Conservation (phyloP, 2,888 invertebrate species). For the Agonopterix heracliana region DNA sequence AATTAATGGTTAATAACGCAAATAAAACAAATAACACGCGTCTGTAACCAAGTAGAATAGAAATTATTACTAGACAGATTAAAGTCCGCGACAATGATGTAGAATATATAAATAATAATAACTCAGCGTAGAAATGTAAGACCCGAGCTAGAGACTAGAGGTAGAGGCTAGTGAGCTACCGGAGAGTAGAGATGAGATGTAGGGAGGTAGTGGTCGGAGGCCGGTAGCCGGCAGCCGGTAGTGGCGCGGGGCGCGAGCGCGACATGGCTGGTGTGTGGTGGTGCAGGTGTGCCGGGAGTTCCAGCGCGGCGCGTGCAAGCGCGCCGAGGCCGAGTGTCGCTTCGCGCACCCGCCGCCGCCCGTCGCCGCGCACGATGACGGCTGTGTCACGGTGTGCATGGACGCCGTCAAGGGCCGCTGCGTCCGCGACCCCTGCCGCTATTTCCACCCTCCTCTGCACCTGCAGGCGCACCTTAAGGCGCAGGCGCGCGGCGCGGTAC, state of each 20-base stretch:
- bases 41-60: no score
- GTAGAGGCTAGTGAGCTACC: no score
- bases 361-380: conserved; percentile 97
- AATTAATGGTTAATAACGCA: no score
- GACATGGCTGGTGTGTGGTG: conserved; percentile 62
- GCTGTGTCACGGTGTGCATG: conserved; percentile 99
- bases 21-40: no score
- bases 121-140: no score
- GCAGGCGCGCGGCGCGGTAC: conserved; percentile 96
- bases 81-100: no score
- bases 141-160: no score
- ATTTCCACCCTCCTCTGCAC: conserved; percentile 99
- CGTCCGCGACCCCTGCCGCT: conserved; percentile 99
- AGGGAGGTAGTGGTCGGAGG: conserved; percentile 28
- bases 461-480: conserved; percentile 99
- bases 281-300: conserved; percentile 98
- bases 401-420: conserved; percentile 99
- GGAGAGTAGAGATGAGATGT: conserved; percentile 6
- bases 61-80: no score
- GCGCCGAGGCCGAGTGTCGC: conserved; percentile 98
- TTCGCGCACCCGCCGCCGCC: conserved; percentile 99
- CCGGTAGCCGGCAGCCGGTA: conserved; percentile 17
- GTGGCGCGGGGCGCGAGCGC: conserved; percentile 34
- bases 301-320: conserved; percentile 99
- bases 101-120: no score